Conservation (phyloP, 2,797 vertebrate genomes). For the Borostomias antarcticus region DNA sequence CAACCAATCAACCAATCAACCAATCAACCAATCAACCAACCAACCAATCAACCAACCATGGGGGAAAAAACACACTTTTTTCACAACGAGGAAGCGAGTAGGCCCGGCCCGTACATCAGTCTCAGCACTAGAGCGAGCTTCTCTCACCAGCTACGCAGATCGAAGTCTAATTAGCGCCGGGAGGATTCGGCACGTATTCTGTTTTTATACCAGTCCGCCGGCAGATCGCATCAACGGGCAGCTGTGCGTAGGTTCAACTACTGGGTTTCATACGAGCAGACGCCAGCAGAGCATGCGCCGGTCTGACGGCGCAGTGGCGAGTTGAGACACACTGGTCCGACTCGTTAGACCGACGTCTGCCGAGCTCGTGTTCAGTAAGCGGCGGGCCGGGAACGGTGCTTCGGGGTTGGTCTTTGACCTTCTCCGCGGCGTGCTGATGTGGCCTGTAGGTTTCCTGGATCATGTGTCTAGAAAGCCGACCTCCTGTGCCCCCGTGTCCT, state of each 20-base stretch:
- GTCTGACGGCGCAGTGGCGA: not conserved
- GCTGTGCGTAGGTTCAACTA: too few relatives aligned
- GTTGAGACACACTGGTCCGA: not conserved
- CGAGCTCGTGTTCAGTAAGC: too few relatives aligned
- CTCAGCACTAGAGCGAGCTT: not conserved
- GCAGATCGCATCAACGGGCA: slow-evolving; percentile 70
- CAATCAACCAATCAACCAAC: too few relatives aligned
- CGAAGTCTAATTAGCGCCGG: not conserved
- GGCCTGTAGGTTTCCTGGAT: too few relatives aligned
- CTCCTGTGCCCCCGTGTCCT: too few relatives aligned
- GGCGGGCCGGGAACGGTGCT: too few relatives aligned
- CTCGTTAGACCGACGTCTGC: not conserved
- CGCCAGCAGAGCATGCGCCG: slow-evolving; percentile 7
- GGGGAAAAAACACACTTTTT: not conserved
- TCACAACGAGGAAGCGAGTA: not conserved
- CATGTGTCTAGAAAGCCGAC: too few relatives aligned
- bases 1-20: too few relatives aligned
- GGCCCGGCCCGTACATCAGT: not conserved
- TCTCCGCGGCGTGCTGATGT: too few relatives aligned
- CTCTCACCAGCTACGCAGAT: not conserved
- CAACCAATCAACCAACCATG: too few relatives aligned
- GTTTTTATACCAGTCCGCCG: slow-evolving; percentile 55
- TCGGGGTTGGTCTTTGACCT: too few relatives aligned
- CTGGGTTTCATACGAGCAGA: not conserved
- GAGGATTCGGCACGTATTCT: not conserved